Conservation (phyloP, 2,113 vertebrate genomes). For the Pogona vitticeps region DNA sequence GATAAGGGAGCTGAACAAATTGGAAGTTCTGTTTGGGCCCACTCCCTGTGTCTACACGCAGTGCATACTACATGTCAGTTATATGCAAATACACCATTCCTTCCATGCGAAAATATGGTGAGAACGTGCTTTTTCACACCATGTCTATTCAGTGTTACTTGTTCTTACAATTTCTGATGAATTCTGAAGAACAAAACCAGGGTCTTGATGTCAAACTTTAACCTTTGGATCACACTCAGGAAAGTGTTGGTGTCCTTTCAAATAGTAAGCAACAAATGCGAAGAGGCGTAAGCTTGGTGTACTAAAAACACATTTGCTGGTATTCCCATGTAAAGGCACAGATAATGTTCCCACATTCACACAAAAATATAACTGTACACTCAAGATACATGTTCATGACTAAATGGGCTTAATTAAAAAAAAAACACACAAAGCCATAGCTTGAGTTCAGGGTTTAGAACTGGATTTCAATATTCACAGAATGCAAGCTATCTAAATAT, state of each 20-base stretch:
- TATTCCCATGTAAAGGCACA: not conserved
- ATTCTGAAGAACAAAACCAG: constrained; percentile 26
- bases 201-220: not conserved
- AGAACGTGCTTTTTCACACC: constrained; percentile 53
- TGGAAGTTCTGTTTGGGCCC: constrained; percentile 43
- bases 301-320: not conserved
- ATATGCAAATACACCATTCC: constrained; percentile 50
- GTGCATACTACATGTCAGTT: constrained; percentile 1
- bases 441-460: no score
- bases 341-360: not conserved
- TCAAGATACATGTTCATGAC: not conserved
- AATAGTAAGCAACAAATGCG: not conserved
- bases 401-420: not conserved
- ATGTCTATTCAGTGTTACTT: constrained; percentile 39
- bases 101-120: constrained; percentile 63
- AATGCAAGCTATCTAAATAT: no score
- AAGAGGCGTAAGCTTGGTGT: not conserved
- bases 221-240: not conserved
- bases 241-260: not conserved
- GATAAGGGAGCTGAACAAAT: constrained; percentile 26
- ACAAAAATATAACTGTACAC: not conserved
- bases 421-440: no score
- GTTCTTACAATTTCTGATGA: constrained; percentile 32
- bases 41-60: constrained; percentile 17
- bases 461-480: no score